These are phyloP conservation scores for Scotopteryx bipunctaria DNA, from an alignment of 2,888 invertebrate genomes.

Conservation along the genomic window DNA sequence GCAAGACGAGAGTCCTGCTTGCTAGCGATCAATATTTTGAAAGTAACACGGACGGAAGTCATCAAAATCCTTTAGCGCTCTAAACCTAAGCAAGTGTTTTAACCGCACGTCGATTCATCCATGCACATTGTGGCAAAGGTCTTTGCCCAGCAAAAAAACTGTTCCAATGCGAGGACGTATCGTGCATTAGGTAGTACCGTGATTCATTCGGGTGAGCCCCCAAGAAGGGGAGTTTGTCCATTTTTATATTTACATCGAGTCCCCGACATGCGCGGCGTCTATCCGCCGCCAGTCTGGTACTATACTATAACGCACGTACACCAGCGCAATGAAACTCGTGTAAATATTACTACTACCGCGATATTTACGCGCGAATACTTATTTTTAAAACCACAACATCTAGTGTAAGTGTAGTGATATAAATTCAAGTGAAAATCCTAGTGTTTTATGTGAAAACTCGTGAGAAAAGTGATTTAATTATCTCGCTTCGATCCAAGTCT, in stretches of 20 bases:
- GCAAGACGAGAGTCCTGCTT: conserved; percentile 52
- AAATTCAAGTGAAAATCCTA: conserved; percentile 51
- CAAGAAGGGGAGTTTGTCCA: conserved; percentile 81
- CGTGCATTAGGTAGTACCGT: conserved; percentile 60
- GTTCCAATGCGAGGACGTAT: conserved; percentile 54
- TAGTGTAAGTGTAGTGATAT: conserved; percentile 52
- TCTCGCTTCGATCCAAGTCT: conserved; percentile 75
- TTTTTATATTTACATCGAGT: conserved; percentile 82
- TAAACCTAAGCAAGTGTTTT: conserved; percentile 20
- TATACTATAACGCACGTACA: conserved; percentile 79
- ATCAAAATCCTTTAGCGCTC: conserved; percentile 55
- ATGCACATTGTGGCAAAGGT: conserved; percentile 43
- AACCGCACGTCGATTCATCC: conserved; percentile 7
- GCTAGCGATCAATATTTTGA: conserved; percentile 76
- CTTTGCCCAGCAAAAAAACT: conserved; percentile 55
- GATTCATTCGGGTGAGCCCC: conserved; percentile 79
- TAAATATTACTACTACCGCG: conserved; percentile 78
- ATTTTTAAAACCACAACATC: conserved; percentile 63
- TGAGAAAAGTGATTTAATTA: conserved; percentile 60
- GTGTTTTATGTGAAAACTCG: conserved; percentile 62
- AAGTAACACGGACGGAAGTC: conserved; percentile 66
- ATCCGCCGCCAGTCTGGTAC: conserved; percentile 77
- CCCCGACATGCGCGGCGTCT: conserved; percentile 82
- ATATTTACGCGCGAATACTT: conserved; percentile 74
- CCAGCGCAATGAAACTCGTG: conserved; percentile 74